These are phyloP conservation scores for Talpa occidentalis DNA, from an alignment of 2,113 vertebrate genomes.

Conservation along the genomic window DNA sequence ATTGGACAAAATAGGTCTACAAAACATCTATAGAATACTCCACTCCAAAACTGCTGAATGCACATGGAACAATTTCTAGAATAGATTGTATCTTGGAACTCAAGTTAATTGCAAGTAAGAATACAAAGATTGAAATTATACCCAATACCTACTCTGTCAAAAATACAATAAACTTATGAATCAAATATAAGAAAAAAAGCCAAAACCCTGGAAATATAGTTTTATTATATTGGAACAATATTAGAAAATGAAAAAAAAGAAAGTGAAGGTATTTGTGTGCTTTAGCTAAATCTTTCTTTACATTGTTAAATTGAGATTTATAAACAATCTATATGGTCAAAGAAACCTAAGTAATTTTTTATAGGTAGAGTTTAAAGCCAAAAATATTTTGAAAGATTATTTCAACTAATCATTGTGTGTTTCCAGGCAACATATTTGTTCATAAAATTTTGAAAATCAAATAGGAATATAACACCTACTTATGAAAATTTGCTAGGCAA, in stretches of 20 bases:
- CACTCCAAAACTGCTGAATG: too few relatives aligned
- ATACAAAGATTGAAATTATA: too few relatives aligned
- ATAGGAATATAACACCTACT: not conserved
- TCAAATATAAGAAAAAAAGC: too few relatives aligned
- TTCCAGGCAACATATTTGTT: not conserved
- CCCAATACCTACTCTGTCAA: too few relatives aligned
- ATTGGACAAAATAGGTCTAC: too few relatives aligned
- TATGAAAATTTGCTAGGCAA: not conserved
- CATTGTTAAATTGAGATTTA: not conserved
- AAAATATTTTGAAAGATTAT: not conserved
- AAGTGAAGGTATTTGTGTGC: not conserved
- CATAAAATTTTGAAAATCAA: not conserved
- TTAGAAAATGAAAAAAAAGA: not conserved
- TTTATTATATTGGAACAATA: not conserved
- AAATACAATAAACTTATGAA: too few relatives aligned
- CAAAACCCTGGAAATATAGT: too few relatives aligned
- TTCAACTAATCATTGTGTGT: not conserved
- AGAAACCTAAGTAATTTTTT: not conserved
- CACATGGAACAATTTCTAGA: too few relatives aligned
- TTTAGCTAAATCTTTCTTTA: not conserved
- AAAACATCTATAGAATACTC: too few relatives aligned
- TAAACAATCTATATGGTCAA: not conserved
- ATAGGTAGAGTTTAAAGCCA: not conserved
- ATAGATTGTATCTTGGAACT: too few relatives aligned
- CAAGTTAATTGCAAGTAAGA: too few relatives aligned